Base-by-base conservation (phyloP, 1,140 invertebrate genomes). In the Drosophila nannoptera region DNA sequence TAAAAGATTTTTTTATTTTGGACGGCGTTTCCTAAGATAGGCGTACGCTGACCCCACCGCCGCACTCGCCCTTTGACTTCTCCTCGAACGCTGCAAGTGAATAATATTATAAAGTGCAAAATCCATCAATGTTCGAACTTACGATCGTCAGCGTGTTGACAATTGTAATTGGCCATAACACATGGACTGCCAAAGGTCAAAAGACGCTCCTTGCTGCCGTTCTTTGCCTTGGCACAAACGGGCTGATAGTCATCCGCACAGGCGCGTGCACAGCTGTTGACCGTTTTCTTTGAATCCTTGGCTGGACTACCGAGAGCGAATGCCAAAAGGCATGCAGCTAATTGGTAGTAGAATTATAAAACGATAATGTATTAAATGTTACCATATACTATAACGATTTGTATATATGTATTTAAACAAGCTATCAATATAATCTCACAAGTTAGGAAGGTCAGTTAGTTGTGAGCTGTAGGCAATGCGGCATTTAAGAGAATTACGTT, bases 101-200 rank as follows among this genome's bases (percentile, higher is more conserved):
- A 49, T n/a, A 52, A 2, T 42, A n/a, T 7, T 29, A 14, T 45
- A 5, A 5, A 31, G 49, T 38, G 45, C 31, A 48, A 36, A n/a
- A 36, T 5, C 22, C 4, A 31, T 78, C 84, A 56, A 89, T 87
- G 87, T 63, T 87, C 87, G 43, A 12, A 49, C 82, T 87, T 59
- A 89, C 87, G 87, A 67, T 87, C 87, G 43, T 89, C 86, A 14
- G 72, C 64, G 32, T 89, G 87, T 40, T 88, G 76, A 55, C 87
- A 89, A 49, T 89, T 89, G 67, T 88, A 89, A 46, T 88, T 89
- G 49, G 64, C 50, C 86, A 89, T 75, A 9, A 89, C 87, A 36
- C 87, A 89, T 3, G 67, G 60, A 56, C 71, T 89, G 38, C 87
- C 87, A 56, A 89, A 89, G 6, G 87, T 89, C 3, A 89, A 5